Evolutionary conservation across 2,797 vertebrate species (phyloP).

Genomic region (Epinephelus coioides): DNA sequence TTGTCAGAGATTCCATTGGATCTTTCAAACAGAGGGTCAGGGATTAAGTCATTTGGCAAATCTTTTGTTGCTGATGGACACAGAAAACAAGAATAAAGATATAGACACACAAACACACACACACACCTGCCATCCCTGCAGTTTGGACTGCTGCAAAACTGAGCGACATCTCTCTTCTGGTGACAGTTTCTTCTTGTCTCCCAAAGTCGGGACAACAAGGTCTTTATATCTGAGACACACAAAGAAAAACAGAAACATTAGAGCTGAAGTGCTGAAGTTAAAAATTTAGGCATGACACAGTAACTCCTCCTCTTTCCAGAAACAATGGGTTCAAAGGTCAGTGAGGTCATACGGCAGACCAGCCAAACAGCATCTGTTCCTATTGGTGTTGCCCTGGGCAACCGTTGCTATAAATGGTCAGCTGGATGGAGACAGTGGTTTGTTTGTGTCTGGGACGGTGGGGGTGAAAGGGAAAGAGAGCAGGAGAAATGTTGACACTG

Average conservation of each 20-base stretch:
- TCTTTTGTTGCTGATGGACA: constrained; percentile 75
- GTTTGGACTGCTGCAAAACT: constrained; percentile 91
- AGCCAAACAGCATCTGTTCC: constrained; percentile 82
- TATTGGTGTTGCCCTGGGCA: constrained; percentile 79
- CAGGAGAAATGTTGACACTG: constrained; percentile 14
- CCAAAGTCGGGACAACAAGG: constrained; percentile 85
- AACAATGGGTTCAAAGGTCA: constrained; percentile 80
- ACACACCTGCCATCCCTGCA: constrained; percentile 94
- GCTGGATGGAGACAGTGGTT: constrained; percentile 63
- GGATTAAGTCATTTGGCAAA: constrained; percentile 78
- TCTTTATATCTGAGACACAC: constrained; percentile 89
- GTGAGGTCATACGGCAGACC: constrained; percentile 70
- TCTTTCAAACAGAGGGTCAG: constrained; percentile 72
- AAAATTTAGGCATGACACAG: constrained; percentile 22
- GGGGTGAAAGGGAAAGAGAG: constrained; percentile 28
- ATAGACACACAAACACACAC: constrained; percentile 20
- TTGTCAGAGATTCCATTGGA: constrained; percentile 78
- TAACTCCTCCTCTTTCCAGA: constrained; percentile 40
- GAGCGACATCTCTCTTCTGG: constrained; percentile 90
- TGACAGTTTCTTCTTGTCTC: constrained; percentile 85
- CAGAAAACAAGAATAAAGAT: constrained; percentile 50
- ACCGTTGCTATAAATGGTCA: constrained; percentile 76
- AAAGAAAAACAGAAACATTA: constrained; percentile 41
- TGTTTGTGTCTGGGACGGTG: constrained; percentile 57
- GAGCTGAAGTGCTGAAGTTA: constrained; percentile 28